Percentiles rank a stretch among this genome's conserved stretches.
These are phyloP conservation scores for Dinocampus coccinellae DNA, from an alignment of 2,888 invertebrate genomes.

Conservation along the genomic window DNA sequence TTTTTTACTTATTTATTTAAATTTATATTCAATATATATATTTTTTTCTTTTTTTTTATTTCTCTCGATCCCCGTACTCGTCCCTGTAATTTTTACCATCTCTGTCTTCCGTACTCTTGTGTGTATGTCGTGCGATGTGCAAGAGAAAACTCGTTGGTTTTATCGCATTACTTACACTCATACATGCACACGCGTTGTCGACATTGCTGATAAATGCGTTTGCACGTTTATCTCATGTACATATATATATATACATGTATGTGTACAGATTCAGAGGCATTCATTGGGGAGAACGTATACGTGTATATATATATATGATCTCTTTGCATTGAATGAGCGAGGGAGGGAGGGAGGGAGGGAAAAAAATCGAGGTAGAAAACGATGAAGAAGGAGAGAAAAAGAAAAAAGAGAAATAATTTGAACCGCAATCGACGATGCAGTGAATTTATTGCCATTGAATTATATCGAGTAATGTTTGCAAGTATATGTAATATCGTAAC, in stretches of 20 bases:
- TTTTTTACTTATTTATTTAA: neutral
- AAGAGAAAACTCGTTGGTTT: constrained; percentile 2
- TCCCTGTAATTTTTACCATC: too few species aligned
- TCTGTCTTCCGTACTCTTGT: neutral
- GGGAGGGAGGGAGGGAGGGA: neutral
- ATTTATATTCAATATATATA: too few species aligned
- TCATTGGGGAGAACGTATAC: neutral
- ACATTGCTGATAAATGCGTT: constrained; percentile 1
- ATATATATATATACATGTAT: neutral
- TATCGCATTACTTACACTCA: constrained; percentile 10
- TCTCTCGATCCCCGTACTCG: too few species aligned
- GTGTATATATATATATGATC: neutral
- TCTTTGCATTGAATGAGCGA: constrained; percentile 16
- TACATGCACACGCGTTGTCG: neutral
- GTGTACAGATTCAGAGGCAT: neutral
- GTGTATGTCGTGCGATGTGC: neutral
- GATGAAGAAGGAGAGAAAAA: too few species aligned
- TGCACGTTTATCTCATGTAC: constrained; percentile 14
- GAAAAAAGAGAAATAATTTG: too few species aligned
- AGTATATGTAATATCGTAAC: constrained; percentile 42
- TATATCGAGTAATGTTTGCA: constrained; percentile 48
- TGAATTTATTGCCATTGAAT: constrained; percentile 48
- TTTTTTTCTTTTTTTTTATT: too few species aligned
- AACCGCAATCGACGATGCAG: constrained; percentile 32
- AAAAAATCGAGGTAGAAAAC: too few species aligned